Evolutionary conservation across 2,888 invertebrate genomes (phyloP).

Genomic region (Nycteola revayana): DNA sequence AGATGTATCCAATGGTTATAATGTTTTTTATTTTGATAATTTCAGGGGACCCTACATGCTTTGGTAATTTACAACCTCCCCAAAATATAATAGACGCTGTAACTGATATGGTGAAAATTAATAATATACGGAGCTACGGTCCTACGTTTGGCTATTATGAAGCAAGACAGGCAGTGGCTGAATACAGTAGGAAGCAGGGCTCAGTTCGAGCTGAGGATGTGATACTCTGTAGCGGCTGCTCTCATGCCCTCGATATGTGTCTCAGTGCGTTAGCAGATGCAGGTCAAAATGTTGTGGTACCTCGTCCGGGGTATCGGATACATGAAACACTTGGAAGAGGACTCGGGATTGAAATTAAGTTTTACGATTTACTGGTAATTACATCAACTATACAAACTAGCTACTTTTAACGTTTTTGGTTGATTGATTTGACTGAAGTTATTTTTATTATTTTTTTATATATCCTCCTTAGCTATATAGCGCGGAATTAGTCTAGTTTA

Average conservation of each 20-base stretch:
- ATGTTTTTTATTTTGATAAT: too few relatives aligned
- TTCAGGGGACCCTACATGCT: constrained; percentile 96
- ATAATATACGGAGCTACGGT: constrained; percentile 92
- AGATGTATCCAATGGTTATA: too few relatives aligned
- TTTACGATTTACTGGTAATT: constrained; percentile 86
- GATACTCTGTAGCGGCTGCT: constrained; percentile 96
- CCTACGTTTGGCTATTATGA: constrained; percentile 89
- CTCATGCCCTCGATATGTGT: constrained; percentile 95
- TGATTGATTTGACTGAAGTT: too few relatives aligned
- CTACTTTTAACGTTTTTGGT: too few relatives aligned
- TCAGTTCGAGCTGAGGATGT: constrained; percentile 85
- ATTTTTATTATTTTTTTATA: too few relatives aligned
- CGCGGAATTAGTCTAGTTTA: too few relatives aligned
- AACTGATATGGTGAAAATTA: constrained; percentile 84
- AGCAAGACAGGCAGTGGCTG: constrained; percentile 91
- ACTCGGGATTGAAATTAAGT: constrained; percentile 88
- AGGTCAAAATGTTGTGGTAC: constrained; percentile 96
- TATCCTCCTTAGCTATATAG: too few relatives aligned
- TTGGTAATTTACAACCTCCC: constrained; percentile 93
- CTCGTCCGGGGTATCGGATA: constrained; percentile 95
- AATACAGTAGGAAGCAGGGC: constrained; percentile 87
- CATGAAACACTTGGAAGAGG: constrained; percentile 94
- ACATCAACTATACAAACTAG: too few relatives aligned
- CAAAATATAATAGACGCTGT: constrained; percentile 90
- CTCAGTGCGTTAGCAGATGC: constrained; percentile 92